Base-by-base conservation (phyloP, 2,113 vertebrate species). In the Gymnorhina tibicen region DNA sequence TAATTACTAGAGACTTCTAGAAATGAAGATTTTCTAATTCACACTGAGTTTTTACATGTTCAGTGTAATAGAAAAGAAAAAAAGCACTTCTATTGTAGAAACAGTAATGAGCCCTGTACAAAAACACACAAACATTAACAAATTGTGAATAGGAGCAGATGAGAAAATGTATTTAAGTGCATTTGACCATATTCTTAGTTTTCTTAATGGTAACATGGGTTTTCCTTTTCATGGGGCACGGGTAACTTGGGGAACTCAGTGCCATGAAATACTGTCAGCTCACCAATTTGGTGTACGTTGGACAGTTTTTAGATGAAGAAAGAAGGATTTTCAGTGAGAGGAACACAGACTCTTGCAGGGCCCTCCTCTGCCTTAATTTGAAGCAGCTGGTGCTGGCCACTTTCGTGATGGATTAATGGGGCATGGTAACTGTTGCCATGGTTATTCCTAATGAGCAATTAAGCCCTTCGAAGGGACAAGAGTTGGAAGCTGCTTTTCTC, bases 391-490 rank as follows among this genome's bases (percentile, higher is more conserved):
- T 92, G 68, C 75, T 80, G 84, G 41, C 44, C 59, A 30, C 50
- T 35, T 24, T 16, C 16, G 21, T 39, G 33, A 86, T 55, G 68
- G 76, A 68, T 89, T 72, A 93, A 81, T 60, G 62, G 37, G 64
- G 55, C 72, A 86, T 33, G 42, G 70, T 13, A 92, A 84, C 55
- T 28, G 46, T 66, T 92, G 21, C 37, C n/a, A 77, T 77, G 55
- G 41, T 81, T 84, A 96, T 78, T 89, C 20, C 35, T 92, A 92
- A 83, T 74, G 37, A 93, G 49, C 87, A 92, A 84, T 66, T 89
- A 88, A 96, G 39, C 19, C 39, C 28, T 87, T 59, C 35, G 72
- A 86, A 74, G 28, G 28, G 37, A 73, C 22, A 49, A 35, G 37
- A 35, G 26, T 63, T 78, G 52, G 60, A 78, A 72, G 68, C 68